Evolutionary conservation across 1,140 invertebrate species (phyloP).

Genomic region (Daktulosphaira vitifoliae): DNA sequence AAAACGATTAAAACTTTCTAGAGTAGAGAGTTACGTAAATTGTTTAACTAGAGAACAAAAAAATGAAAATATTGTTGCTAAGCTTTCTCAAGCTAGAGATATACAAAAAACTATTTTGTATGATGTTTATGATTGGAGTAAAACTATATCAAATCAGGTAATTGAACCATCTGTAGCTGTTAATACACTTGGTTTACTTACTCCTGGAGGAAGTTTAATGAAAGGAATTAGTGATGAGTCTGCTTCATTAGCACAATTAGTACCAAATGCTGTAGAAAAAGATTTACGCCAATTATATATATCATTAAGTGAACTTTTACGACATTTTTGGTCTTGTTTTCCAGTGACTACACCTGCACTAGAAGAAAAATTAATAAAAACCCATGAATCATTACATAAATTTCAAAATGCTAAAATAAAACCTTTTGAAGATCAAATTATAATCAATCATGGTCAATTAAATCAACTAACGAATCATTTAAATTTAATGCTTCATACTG

Average conservation of each 20-base stretch:
- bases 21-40: slow-evolving; percentile 35
- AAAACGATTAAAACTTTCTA: slow-evolving; percentile 33
- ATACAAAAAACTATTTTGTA: slow-evolving; percentile 33
- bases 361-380: slow-evolving; percentile 71
- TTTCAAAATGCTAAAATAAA: slow-evolving; percentile 79
- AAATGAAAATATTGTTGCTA: slow-evolving; percentile 19
- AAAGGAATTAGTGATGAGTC: slow-evolving; percentile 62
- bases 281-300: slow-evolving; percentile 77
- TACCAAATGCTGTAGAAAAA: slow-evolving; percentile 69
- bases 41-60: slow-evolving; percentile 30
- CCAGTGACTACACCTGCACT: slow-evolving; percentile 69
- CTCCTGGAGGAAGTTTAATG: slow-evolving; percentile 88
- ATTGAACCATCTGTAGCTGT: slow-evolving; percentile 63
- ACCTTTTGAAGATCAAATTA: slow-evolving; percentile 72
- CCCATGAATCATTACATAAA: slow-evolving; percentile 77
- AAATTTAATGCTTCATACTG: slow-evolving; percentile 71
- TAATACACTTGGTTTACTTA: slow-evolving; percentile 75
- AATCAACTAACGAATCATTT: slow-evolving; percentile 77
- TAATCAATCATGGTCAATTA: slow-evolving; percentile 65
- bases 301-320: slow-evolving; percentile 74
- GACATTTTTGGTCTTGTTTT: slow-evolving; percentile 92
- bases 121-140: slow-evolving; percentile 35
- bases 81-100: slow-evolving; percentile 32
- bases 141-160: slow-evolving; percentile 25
- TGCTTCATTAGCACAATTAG: slow-evolving; percentile 61